Evolutionary conservation across 2,888 invertebrate species (phyloP), one percentile per base, ranked within the genome.

Genomic region (Galerucella calmariensis): DNA sequence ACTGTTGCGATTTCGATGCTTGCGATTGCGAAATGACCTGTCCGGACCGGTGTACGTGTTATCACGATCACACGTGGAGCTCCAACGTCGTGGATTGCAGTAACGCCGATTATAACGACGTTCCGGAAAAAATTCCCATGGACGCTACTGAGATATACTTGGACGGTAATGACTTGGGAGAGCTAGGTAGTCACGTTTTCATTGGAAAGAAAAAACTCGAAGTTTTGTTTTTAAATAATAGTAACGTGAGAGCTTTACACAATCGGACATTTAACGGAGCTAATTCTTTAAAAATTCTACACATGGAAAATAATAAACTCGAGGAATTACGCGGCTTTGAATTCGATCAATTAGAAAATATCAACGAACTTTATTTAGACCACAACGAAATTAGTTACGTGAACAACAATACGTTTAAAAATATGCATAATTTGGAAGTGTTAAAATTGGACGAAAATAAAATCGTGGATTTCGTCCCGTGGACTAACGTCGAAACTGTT

Each of bases 1-100:
- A 95, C 88, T 96, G 96, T 88, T 96, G 96, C 89, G 95, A 95
- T 86, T 96, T 94, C 89, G 95, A 95, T 87, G 94, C 94, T 78
- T 96, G 96, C 88, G 96, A 96, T 89, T 96, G 96, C 88, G 94
- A 95, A 90, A 95, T 95, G 94, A 94, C 94, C 82, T 96, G 96
- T 87, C 96, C 96, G 79, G 91, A 92, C 86, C 93, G 93, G 86
- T 96, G 96, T 88, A 92, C 93, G 80, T 96, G 96, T 87, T 96
- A 93, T 90, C 94, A 95, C 89, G 95, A 96, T 89, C 92, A 94
- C 87, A 92, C 93, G 82, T 95, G 95, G 94, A 91, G 92, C 82
- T 93, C 94, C 85, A 95, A 95, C 89, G 93, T 95, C 73, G 94
- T 95, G 80, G 94, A 94, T 89, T 95, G 95, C 89, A 93, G 93